Conservation (phyloP, 2,797 vertebrate genomes). For the Pogonophryne albipinna region DNA sequence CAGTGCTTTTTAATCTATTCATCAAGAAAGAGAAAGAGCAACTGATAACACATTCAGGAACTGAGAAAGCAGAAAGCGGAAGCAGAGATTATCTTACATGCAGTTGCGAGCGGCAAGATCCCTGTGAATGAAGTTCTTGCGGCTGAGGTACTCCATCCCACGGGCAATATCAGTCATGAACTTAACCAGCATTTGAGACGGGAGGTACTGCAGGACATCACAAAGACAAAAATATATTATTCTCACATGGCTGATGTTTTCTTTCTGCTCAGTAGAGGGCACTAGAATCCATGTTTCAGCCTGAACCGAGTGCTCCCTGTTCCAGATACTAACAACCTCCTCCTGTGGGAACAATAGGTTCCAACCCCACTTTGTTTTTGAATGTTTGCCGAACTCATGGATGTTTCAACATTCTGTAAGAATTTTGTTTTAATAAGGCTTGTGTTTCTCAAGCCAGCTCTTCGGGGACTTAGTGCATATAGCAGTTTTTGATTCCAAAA, state of each 20-base stretch:
- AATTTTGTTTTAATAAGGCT: conserved; percentile 68
- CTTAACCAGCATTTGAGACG: conserved; percentile 92
- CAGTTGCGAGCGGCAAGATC: conserved; percentile 94
- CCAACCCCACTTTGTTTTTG: conserved; percentile 29
- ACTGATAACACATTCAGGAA: conserved; percentile 42
- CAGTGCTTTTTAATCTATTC: too few species aligned
- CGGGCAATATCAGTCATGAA: conserved; percentile 94
- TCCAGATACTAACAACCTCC: conserved; percentile 25
- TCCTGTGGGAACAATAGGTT: conserved; percentile 42
- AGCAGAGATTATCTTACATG: conserved; percentile 85
- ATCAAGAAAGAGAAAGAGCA: not conserved
- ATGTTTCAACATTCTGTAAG: conserved; percentile 52
- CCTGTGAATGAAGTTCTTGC: conserved; percentile 93
- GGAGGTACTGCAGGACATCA: conserved; percentile 85
- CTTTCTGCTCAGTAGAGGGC: conserved; percentile 68
- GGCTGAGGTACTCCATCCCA: conserved; percentile 94
- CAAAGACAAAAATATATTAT: not conserved
- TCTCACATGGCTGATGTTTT: not conserved
- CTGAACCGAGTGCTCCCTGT: conserved; percentile 30
- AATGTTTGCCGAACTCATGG: conserved; percentile 34
- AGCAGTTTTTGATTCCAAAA: conserved; percentile 31
- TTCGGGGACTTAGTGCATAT: conserved; percentile 48
- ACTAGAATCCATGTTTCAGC: conserved; percentile 6
- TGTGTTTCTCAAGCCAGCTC: conserved; percentile 53
- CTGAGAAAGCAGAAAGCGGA: conserved; percentile 39